These are phyloP conservation scores for Tenrec ecaudatus DNA, from an alignment of 2,113 vertebrate species.

Conservation along the genomic window DNA sequence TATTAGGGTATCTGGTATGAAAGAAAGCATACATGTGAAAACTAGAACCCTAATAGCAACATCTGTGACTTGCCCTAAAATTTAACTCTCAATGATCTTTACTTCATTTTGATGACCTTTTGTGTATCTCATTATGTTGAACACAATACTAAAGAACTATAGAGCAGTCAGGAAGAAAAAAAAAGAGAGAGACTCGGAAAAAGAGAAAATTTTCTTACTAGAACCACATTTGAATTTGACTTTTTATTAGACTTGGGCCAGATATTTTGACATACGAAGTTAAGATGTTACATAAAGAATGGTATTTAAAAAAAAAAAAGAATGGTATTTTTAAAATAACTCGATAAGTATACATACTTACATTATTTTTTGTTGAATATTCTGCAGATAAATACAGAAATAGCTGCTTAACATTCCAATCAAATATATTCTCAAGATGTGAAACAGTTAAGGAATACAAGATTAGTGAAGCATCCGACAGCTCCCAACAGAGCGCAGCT, in stretches of 20 bases:
- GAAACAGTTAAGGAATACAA: constrained; percentile 88
- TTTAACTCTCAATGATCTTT: too few species aligned
- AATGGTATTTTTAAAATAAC: constrained; percentile 10
- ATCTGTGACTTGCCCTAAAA: background rate
- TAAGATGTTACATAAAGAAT: background rate
- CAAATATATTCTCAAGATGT: constrained; percentile 98
- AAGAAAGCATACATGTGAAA: background rate
- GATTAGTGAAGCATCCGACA: constrained; percentile 4
- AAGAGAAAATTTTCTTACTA: background rate
- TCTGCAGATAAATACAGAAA: constrained; percentile 98
- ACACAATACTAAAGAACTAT: background rate
- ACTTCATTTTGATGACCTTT: background rate
- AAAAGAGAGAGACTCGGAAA: background rate
- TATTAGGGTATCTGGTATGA: too few species aligned
- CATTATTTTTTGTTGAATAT: constrained; percentile 97
- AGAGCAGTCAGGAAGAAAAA: background rate
- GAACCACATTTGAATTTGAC: background rate
- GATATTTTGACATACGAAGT: background rate
- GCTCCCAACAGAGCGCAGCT: background rate
- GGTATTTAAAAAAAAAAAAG: constrained; percentile 8
- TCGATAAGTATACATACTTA: constrained; percentile 86
- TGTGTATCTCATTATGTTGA: too few species aligned
- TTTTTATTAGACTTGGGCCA: background rate
- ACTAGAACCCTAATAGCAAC: too few species aligned
- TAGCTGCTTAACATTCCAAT: constrained; percentile 99